Base-by-base conservation (phyloP, 1,140 invertebrate genomes). In the Drosophila bipectinata region DNA sequence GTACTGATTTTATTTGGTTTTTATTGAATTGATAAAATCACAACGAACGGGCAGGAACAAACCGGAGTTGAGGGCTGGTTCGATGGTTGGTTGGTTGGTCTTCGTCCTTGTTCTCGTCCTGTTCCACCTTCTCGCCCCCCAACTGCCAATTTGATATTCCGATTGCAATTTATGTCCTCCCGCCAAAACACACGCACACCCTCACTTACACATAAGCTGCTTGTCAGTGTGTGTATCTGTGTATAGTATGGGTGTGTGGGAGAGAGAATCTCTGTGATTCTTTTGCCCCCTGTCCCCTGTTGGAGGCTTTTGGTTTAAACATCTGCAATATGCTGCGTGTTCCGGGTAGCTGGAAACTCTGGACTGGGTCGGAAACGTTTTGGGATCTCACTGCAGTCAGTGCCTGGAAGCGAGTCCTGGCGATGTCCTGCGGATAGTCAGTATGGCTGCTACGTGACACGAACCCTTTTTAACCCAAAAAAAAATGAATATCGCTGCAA, bases 1-100 rank as follows among this genome's bases (percentile, higher is more conserved):
- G 77, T 90, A 81, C 77, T 79, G 88, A 90, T 90, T 90, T 90
- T 90, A 90, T 90, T 90, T 88, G 75, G 88, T 88, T 90, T 90
- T 90, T 90, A 90, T 90, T 90, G 88, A 90, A 90, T 90, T 90
- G 88, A 90, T 90, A 90, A 90, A 90, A 90, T 90, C 88, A 79
- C 66, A 69, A 77, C 83, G 61, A 52, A 58, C 75, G 47, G 37
- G 49, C 51, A 39, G 48, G 37, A 53, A 49, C 58, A 72, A 71
- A 54, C 62, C 47, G 62, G 63, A 66, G 54, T 56, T 54, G 81
- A 75, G 72, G 58, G 57, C 39, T 41, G 37, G 34, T 41, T n/a
- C 9, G 34, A 12, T 45, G 26, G 26, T n/a, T 30, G 51, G 37
- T 41, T 45, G 26, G 26, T 10, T 30, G 51, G 37, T 41, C 21